Base-by-base conservation (phyloP, 37 sponge, comb jelly and placozoan genomes). In the Amphimedon queenslandica region DNA sequence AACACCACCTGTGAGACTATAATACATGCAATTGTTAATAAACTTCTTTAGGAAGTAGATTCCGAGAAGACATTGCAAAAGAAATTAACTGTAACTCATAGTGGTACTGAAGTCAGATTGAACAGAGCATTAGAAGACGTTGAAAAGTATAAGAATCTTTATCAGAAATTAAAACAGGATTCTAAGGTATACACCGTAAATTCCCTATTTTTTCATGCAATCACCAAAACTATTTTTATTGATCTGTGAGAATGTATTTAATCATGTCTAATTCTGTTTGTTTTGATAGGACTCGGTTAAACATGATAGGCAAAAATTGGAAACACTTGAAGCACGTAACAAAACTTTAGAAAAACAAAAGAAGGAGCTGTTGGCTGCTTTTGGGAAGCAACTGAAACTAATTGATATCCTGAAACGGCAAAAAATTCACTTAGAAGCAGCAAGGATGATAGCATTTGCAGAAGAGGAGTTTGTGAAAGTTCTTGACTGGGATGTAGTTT, bases 381-480 rank as follows among this genome's bases (percentile, higher is more conserved):
- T 95, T 70, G 95, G 95, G 84, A 99, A 99, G 58, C 99, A 99
- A 70, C 64, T 92, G 84, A 92, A 90, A 72, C 81, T 99, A 33
- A 95, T 99, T 37, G 99, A 99, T 38, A 72, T 95, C 32, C 76
- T 99, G n/a, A 95, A 95, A 67, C 71, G 88, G 66, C 99, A 99
- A 74, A 99, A 94, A 78, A 87, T 99, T 87, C 99, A 99, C 71
- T 66, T 99, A 29, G 99, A 99, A 70, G 99, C 99, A 25, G 93
- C 99, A 1, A 86, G 87, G 57, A 43, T 99, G 79, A 82, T 99
- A 3, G 81, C 88, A 21, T 99, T 99, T 71, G 87, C 91, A 0
- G 96, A 99, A 64, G 96, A 99, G 51, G 99, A 99, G 57, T 99
- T 99, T 71, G 74, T 99, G 32, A 92, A 85, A 34, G 88, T 88